Percentiles rank a stretch among this genome's conserved stretches.
Conservation (phyloP, 2,888 invertebrate species). For the Acleris sparsana region DNA sequence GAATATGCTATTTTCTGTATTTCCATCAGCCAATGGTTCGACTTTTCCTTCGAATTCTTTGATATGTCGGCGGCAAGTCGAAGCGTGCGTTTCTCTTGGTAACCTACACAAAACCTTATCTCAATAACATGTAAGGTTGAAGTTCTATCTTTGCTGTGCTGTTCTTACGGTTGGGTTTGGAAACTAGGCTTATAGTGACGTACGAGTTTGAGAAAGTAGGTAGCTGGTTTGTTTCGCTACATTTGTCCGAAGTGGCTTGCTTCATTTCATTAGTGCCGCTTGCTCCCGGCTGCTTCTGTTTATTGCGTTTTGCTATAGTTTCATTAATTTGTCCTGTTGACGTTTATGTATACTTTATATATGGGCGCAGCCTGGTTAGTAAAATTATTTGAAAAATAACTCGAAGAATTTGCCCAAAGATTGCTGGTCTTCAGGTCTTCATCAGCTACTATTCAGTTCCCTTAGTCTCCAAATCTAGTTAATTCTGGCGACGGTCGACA, state of each 20-base stretch:
- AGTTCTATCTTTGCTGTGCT: no score
- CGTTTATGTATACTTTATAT: slow-evolving; percentile 48
- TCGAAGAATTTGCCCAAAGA: no score
- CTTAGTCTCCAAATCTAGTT: no score
- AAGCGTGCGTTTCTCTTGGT: slow-evolving; percentile 49
- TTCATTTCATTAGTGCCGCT: slow-evolving; percentile 76
- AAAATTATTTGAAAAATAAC: not conserved
- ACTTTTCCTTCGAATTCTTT: slow-evolving; percentile 41
- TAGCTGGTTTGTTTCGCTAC: slow-evolving; percentile 68
- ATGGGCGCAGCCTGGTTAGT: slow-evolving; percentile 35
- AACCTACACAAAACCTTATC: no score
- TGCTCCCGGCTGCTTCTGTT: slow-evolving; percentile 64
- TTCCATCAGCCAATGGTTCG: slow-evolving; percentile 19
- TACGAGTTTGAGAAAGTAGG: no score
- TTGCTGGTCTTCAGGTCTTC: no score
- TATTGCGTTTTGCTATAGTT: slow-evolving; percentile 67
- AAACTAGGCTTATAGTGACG: no score
- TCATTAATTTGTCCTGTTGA: slow-evolving; percentile 72
- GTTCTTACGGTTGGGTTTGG: no score
- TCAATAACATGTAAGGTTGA: no score
- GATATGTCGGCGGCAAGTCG: slow-evolving; percentile 57
- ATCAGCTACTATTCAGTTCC: no score
- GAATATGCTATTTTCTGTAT: slow-evolving; percentile 16
- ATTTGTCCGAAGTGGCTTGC: slow-evolving; percentile 66
- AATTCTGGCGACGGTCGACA: no score